phyloP scores from a whole-genome alignment of 1,140 invertebrate genomes.

The Aphidius ervi region DNA sequence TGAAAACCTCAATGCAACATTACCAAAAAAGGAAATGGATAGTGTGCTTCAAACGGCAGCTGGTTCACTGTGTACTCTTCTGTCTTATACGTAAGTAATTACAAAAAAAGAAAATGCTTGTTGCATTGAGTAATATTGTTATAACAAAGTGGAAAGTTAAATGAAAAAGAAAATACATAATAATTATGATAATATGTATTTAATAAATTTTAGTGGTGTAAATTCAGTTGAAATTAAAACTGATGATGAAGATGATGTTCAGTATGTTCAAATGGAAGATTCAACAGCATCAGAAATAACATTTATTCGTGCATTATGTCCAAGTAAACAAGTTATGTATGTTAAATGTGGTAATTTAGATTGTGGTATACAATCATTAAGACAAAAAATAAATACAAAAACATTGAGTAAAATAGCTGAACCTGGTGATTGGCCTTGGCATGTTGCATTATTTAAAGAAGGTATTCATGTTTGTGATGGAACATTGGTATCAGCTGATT shows the following conservation, averaged over 20 bases:
- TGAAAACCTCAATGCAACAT: conserved; percentile 62
- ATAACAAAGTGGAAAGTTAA: neutral
- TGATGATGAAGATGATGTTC: conserved; percentile 53
- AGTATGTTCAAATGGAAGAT: conserved; percentile 76
- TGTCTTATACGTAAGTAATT: conserved; percentile 66
- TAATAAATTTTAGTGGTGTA: conserved; percentile 48
- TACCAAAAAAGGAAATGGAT: conserved; percentile 53
- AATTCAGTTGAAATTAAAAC: conserved; percentile 55
- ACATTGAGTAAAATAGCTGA: conserved; percentile 65
- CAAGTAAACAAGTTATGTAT: conserved; percentile 73
- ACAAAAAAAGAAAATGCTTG: conserved; percentile 5
- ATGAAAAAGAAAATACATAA: neutral
- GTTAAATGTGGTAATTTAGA: conserved; percentile 72
- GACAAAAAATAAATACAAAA: conserved; percentile 47
- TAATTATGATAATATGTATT: neutral
- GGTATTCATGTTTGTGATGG: conserved; percentile 85
- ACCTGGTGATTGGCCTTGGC: conserved; percentile 87
- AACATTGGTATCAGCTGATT: conserved; percentile 71
- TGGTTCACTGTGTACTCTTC: conserved; percentile 68
- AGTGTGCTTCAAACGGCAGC: conserved; percentile 65
- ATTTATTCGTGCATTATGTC: conserved; percentile 71
- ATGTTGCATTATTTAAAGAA: conserved; percentile 76
- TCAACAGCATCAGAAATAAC: conserved; percentile 74
- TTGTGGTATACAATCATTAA: conserved; percentile 69
- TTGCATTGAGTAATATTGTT: neutral